Evolutionary conservation across 2,113 vertebrate genomes (phyloP).

Genomic region (Artemisiospiza belli): DNA sequence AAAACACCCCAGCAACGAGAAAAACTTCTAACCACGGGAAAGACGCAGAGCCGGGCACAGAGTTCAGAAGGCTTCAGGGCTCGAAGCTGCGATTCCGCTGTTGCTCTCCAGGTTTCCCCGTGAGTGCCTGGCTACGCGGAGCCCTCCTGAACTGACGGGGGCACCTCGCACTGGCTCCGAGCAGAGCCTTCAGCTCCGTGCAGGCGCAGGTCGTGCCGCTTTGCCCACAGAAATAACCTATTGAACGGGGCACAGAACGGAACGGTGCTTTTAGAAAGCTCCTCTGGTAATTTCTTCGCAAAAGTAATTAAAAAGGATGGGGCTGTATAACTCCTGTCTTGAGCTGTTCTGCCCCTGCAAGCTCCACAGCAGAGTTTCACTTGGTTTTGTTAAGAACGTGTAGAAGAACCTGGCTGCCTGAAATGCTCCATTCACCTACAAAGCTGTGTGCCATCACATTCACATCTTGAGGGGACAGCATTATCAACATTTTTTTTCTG

Average conservation of each 20-base stretch:
- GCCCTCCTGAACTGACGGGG: not conserved
- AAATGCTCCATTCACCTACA: not conserved
- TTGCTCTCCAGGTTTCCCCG: not conserved
- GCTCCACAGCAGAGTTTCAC: not conserved
- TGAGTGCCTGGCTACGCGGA: not conserved
- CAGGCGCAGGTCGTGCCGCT: not conserved
- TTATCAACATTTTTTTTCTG: not conserved
- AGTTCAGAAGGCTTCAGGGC: too few relatives aligned
- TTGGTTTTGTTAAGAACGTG: not conserved
- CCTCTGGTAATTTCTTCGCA: not conserved
- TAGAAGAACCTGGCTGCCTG: not conserved
- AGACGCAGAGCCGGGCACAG: not conserved
- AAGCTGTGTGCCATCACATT: not conserved
- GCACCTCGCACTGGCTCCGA: fast-evolving
- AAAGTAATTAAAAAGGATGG: not conserved
- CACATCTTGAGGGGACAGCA: not conserved
- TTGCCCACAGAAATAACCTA: not conserved
- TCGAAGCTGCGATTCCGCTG: not conserved
- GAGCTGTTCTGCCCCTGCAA: not conserved
- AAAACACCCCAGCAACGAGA: not conserved
- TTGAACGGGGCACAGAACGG: not conserved
- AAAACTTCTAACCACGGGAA: not conserved
- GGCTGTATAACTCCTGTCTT: not conserved
- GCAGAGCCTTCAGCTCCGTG: not conserved
- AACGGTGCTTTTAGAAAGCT: not conserved